These are phyloP conservation scores for Ostrea denselamellosa DNA, from an alignment of 1,140 invertebrate species.

Conservation along the genomic window DNA sequence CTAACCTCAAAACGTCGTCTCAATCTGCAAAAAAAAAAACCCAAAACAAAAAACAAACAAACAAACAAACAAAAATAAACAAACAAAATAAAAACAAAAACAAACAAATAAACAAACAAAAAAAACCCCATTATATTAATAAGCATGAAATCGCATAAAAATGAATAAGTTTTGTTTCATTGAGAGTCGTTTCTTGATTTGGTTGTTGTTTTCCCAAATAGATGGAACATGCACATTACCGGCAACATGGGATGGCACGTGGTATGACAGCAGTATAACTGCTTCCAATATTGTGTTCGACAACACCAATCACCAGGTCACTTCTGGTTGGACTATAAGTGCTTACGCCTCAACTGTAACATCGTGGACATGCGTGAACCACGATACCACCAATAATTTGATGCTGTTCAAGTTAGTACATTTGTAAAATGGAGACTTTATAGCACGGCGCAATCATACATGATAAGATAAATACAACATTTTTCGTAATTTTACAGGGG, in stretches of 20 bases:
- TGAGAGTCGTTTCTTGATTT: too few species aligned
- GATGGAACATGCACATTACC: conserved; percentile 39
- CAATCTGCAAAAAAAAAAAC: too few species aligned
- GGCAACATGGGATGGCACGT: conserved; percentile 33
- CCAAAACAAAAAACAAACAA: too few species aligned
- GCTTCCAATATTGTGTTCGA: not conserved
- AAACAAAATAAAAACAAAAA: too few species aligned
- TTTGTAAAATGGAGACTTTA: not conserved
- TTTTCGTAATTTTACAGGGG: conserved; percentile 19
- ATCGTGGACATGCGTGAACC: conserved; percentile 42
- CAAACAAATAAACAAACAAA: too few species aligned
- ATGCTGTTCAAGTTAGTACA: conserved; percentile 45
- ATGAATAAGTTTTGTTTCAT: too few species aligned
- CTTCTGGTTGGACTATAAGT: conserved; percentile 41
- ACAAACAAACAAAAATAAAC: too few species aligned
- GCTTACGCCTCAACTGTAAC: conserved; percentile 42
- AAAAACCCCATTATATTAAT: too few species aligned
- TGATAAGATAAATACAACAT: too few species aligned
- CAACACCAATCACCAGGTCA: not conserved
- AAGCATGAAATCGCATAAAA: too few species aligned
- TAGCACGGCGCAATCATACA: not conserved
- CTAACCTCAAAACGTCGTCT: too few species aligned
- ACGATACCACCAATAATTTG: conserved; percentile 42
- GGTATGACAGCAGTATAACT: conserved; percentile 44
- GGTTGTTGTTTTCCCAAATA: not conserved